phyloP scores from a whole-genome alignment of 2,888 invertebrate species.

The Dicranocentrus wangi region DNA sequence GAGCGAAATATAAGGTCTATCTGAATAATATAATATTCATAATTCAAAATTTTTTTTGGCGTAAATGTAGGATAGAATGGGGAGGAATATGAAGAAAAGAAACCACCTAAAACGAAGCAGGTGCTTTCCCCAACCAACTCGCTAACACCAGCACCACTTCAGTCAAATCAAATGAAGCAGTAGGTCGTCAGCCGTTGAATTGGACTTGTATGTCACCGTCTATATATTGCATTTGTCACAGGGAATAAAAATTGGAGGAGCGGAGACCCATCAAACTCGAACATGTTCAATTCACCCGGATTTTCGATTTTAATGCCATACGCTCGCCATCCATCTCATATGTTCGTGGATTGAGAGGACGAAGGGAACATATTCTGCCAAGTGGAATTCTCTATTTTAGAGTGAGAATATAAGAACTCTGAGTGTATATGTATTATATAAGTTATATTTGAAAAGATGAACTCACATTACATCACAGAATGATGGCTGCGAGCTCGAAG shows the following conservation, averaged over 20 bases:
- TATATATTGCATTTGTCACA: not conserved
- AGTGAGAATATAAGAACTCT: too few relatives aligned
- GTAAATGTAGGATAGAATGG: too few relatives aligned
- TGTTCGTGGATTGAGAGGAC: not conserved
- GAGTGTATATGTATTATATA: too few relatives aligned
- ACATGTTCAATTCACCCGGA: slow-evolving; percentile 50
- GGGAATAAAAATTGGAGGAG: slow-evolving; percentile 29
- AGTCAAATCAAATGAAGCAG: not conserved
- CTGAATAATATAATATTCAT: too few relatives aligned
- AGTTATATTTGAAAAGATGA: slow-evolving; percentile 23
- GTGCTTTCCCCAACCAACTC: not conserved
- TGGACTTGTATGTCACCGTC: not conserved
- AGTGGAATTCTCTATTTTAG: not conserved
- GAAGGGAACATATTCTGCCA: not conserved
- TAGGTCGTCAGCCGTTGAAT: not conserved
- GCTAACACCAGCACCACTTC: not conserved
- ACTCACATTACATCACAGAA: slow-evolving; percentile 12
- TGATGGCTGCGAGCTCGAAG: not conserved
- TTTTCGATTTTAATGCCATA: slow-evolving; percentile 11
- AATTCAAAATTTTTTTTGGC: too few relatives aligned
- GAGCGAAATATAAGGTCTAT: too few relatives aligned
- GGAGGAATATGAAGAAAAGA: too few relatives aligned
- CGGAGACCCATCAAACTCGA: slow-evolving; percentile 48
- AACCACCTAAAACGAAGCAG: too few relatives aligned
- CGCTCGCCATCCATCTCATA: not conserved